phyloP scores from a whole-genome alignment of 2,113 vertebrate species.

The Ptilonorhynchus violaceus region DNA sequence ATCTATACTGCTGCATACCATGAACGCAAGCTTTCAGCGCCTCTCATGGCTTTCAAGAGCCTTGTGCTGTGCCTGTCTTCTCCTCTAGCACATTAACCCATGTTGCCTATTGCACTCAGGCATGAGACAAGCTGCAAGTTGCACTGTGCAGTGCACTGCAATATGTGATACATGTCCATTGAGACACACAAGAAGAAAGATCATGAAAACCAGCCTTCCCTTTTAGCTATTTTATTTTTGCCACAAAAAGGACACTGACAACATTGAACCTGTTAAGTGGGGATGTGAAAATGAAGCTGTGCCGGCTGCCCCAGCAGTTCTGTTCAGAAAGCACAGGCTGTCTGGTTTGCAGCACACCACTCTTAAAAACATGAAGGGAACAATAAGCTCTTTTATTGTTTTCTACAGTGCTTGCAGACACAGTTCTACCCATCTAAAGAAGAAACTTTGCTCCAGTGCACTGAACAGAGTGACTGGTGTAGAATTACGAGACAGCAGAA shows the following conservation, averaged over 20 bases:
- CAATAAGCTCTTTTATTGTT: conserved; percentile 20
- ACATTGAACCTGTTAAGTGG: neutral
- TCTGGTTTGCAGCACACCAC: neutral
- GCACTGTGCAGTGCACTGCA: neutral
- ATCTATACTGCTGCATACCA: conserved; percentile 55
- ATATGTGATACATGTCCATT: neutral
- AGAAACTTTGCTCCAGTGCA: neutral
- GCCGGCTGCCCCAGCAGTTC: neutral
- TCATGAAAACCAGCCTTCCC: neutral
- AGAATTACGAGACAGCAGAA: conserved; percentile 25
- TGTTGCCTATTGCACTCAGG: neutral
- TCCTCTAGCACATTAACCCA: neutral
- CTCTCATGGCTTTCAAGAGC: conserved; percentile 48
- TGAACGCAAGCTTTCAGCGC: conserved; percentile 5
- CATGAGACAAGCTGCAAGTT: neutral
- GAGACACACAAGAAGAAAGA: neutral
- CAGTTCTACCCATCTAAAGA: neutral
- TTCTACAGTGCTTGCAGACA: neutral
- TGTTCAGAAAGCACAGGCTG: neutral
- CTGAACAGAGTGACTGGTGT: neutral
- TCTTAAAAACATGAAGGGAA: neutral
- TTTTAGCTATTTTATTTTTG: neutral
- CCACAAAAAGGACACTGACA: neutral
- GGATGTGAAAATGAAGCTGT: neutral
- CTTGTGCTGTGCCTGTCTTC: conserved; percentile 22